Evolutionary conservation across 53 echinoderm and acorn worm genomes (phyloP), one percentile per base, ranked within the genome.

Genomic region (Actinopyga echinites): DNA sequence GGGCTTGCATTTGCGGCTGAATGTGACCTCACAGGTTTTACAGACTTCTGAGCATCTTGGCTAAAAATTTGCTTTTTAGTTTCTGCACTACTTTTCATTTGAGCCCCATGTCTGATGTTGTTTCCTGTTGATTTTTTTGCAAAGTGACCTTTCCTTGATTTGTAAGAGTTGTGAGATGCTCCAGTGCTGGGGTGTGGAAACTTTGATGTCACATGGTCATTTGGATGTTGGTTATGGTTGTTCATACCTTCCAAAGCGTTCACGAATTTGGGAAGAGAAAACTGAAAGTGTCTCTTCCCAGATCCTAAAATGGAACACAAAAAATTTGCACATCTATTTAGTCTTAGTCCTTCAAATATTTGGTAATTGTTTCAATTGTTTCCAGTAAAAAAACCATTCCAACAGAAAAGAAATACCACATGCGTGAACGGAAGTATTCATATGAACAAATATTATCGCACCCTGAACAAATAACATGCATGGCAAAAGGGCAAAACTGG

Each of bases 241-340:
- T 77, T 77, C 77, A 77, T 77, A 30, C 54, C 77, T 77, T 77
- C 77, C 32, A 77, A 77, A 55, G 29, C 77, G 56, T 77, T 77
- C 56, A 77, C 77, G 54, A 77, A 77, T 77, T 77, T 77, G 3
- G 77, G 77, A 54, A 77, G 56, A 26, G 77, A 77, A 77, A 55
- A 77, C 56, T 56, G 77, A 31, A 77, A 77, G 33, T 77, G 77
- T 33, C 56, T 53, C 77, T 77, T 77, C 53, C 77, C 77, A 55
- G 77, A 77, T 56, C 77, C 77, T 77, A 32, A 10, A 77, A 77
- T 23, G 20, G 6, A 32, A 71, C 36, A 71, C 40, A 30, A 43
- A 37, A 71, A 54, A 19, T 12, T 54, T 19, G n/a, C n/a, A n/a
- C n/a, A n/a, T n/a, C n/a, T n/a, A n/a, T n/a, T n/a, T n/a, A n/a